phyloP scores from a whole-genome alignment of 2,113 vertebrate genomes.

The Peromyscus leucopus region DNA sequence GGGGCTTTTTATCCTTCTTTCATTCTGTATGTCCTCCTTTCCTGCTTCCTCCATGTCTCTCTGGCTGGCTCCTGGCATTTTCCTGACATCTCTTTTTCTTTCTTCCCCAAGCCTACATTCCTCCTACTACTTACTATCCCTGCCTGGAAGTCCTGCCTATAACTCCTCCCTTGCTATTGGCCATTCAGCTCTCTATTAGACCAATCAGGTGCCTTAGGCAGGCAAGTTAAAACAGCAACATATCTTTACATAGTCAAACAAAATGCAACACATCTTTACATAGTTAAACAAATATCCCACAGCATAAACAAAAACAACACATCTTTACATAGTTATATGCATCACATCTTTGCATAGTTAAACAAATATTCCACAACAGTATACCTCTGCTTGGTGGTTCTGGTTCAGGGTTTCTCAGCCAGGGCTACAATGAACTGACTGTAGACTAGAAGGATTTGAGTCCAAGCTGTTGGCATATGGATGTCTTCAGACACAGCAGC shows the following conservation, averaged over 20 bases:
- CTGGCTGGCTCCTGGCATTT: neutral
- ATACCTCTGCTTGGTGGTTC: neutral
- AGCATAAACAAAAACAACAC: neutral
- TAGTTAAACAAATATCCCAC: neutral
- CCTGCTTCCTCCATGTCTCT: neutral
- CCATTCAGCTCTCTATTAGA: neutral
- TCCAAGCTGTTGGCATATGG: accelerated
- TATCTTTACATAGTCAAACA: neutral
- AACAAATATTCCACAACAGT: neutral
- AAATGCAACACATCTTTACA: neutral
- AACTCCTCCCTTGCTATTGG: neutral
- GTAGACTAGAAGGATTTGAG: neutral
- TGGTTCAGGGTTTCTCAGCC: neutral
- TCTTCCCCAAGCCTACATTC: neutral
- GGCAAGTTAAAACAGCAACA: neutral
- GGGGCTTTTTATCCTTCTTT: neutral
- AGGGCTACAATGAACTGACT: neutral
- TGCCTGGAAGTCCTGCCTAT: neutral
- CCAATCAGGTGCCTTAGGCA: neutral
- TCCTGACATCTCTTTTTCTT: neutral
- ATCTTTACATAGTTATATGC: neutral
- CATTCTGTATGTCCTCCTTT: neutral
- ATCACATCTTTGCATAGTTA: neutral
- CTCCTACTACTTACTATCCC: neutral
- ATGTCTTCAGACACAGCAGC: neutral